Evolutionary conservation across 2,888 invertebrate genomes (phyloP), one percentile per base, ranked within the genome.

Genomic region (Diploptera punctata): DNA sequence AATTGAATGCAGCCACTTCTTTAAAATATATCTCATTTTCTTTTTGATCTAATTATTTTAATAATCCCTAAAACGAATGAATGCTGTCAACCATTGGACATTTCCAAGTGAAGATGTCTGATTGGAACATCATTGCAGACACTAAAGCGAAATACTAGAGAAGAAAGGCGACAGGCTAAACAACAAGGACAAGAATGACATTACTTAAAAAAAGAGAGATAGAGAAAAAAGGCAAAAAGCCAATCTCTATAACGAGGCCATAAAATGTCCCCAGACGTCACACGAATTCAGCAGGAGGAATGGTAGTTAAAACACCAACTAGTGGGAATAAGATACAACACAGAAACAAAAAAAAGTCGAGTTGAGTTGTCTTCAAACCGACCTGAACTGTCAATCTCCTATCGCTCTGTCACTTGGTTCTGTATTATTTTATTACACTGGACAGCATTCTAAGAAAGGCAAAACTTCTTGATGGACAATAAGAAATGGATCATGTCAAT

Each of bases 221-320:
- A 52, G 21, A 38, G 18, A 49, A 69, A 44, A 69, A 69, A 44
- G 43, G 43, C 18, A 21, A 68, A 69, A 43, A 60, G 47, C 43
- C 54, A 38, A 62, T 71, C 72, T 71, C 68, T 74, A 65, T 72
- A 74, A 74, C 74, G 74, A 74, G 71, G 74, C 70, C 52, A 69
- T 74, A 74, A 74, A 74, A 69, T 71, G 68, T 70, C 68, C 73
- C 57, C 24, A 67, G 44, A 43, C 65, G 65, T 65, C 65, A 65
- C 65, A 65, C 47, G 33, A 47, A 65, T 44, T 65, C 65, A 65
- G 65, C 65, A 65, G 26, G 47, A 24, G 26, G 24, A 24, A 33
- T 33, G 43, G 69, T 69, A 52, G 69, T 69, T 69, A 69, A 60
- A 57, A 57, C 57, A 60, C 43, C 69, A 44, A 33, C 57, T 29